Base-by-base conservation (phyloP, 2,113 vertebrate genomes). In the Sebastes schlegelii region DNA sequence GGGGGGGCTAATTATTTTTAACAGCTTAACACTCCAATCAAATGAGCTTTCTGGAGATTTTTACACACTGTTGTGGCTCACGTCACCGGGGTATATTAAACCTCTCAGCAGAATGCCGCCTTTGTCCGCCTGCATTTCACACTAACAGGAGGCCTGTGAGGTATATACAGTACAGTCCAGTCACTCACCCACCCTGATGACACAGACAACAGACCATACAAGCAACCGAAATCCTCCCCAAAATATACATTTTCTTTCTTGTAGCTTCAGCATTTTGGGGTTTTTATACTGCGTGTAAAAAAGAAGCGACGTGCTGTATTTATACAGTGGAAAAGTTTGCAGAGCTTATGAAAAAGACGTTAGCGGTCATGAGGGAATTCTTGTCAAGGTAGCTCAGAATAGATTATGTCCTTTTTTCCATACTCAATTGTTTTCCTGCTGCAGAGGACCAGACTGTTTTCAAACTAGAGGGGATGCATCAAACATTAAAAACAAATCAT, bases 1-100 rank as follows among this genome's bases (percentile, higher is more conserved):
- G 71, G 4, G 79, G 93, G 81, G 84, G 93, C 93, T 96, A 95
- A 96, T 97, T 97, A 97, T 97, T 97, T 97, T 97, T 97, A 97
- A 97, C 95, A 96, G 91, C 94, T 93, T 92, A 94, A 92, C 96
- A 95, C 97, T 95, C 95, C 94, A 96, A 93, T 94, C 94, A 95
- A 94, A 92, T 80, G 95, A 92, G 93, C 77, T 95, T 95, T 97
- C 94, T 94, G 92, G 84, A 89, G 91, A 92, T 89, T 95, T 92
- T 90, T 87, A 86, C 92, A 88, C 90, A 94, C 93, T 95, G 93
- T 93, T 92, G 93, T 95, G 91, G 88, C 95, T 92, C 83, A 86
- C 84, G 92, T 96, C 95, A 95, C 94, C 94, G 92, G 8, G 34
- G 91, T 81, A 82, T 89, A 93, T 90, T 91, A 90, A 92, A 90